Evolutionary conservation across 2,888 invertebrate genomes (phyloP).

Genomic region (Acleris holmiana): DNA sequence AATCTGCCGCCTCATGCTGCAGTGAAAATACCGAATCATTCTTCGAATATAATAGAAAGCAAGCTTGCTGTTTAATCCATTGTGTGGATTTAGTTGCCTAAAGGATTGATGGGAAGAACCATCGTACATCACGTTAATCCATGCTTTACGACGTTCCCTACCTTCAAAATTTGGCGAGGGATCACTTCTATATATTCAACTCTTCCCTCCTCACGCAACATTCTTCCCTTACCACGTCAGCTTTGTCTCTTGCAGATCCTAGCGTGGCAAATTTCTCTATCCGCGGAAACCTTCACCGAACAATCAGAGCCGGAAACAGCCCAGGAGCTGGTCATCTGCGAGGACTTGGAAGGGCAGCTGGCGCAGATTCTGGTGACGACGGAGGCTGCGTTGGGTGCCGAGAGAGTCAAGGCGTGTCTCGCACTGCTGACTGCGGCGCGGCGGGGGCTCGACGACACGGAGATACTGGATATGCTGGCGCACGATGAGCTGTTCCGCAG

Average conservation of each 20-base stretch:
- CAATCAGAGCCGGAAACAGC: constrained; percentile 67
- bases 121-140: too few species aligned
- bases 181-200: too few species aligned
- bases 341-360: constrained; percentile 85
- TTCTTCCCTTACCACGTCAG: neutral
- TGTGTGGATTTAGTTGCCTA: too few species aligned
- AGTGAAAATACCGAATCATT: too few species aligned
- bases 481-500: constrained; percentile 86
- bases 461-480: constrained; percentile 89
- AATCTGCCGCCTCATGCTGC: too few species aligned
- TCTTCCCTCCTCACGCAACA: neutral
- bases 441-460: constrained; percentile 91
- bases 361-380: constrained; percentile 87
- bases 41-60: too few species aligned
- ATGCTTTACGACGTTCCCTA: too few species aligned
- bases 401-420: constrained; percentile 87
- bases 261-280: constrained; percentile 81
- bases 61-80: too few species aligned
- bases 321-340: constrained; percentile 71
- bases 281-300: constrained; percentile 77
- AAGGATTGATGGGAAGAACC: too few species aligned
- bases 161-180: too few species aligned
- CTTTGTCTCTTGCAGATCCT: constrained; percentile 62
- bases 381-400: constrained; percentile 87
- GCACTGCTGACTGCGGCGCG: constrained; percentile 90